Evolutionary conservation across 1,140 invertebrate genomes (phyloP).

Genomic region (Leptinotarsa defecta): DNA sequence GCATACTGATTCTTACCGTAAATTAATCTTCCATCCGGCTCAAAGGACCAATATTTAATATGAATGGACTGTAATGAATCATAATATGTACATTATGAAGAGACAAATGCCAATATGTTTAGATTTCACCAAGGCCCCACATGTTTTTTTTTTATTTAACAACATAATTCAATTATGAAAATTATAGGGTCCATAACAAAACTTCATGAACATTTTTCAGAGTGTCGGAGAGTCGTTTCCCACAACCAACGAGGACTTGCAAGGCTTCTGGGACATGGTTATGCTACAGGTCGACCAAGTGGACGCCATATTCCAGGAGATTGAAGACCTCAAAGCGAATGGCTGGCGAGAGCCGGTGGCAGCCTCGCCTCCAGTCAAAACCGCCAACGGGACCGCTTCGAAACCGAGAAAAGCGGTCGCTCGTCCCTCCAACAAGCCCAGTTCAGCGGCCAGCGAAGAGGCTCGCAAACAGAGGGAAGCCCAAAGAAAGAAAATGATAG

Average conservation of each 20-base stretch:
- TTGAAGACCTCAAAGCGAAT: slow-evolving; percentile 71
- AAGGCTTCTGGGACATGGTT: slow-evolving; percentile 98
- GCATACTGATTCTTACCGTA: too few species aligned
- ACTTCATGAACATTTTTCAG: slow-evolving; percentile 45
- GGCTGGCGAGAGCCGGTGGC: slow-evolving; percentile 64
- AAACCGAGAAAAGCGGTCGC: slow-evolving; percentile 42
- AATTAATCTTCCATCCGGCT: too few species aligned
- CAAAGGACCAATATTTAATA: too few species aligned
- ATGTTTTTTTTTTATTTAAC: too few species aligned
- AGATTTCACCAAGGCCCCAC: too few species aligned
- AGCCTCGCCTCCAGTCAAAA: slow-evolving; percentile 30
- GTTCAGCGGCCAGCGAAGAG: slow-evolving; percentile 59
- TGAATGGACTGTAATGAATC: too few species aligned
- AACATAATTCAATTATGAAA: too few species aligned
- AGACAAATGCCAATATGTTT: too few species aligned
- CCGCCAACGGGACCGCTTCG: slow-evolving; percentile 52
- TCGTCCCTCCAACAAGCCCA: slow-evolving; percentile 32
- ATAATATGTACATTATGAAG: too few species aligned
- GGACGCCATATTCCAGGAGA: slow-evolving; percentile 77
- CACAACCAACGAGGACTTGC: slow-evolving; percentile 85
- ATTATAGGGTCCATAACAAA: too few species aligned
- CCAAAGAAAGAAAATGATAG: slow-evolving; percentile 77
- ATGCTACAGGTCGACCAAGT: slow-evolving; percentile 85
- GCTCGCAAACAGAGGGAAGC: slow-evolving; percentile 72
- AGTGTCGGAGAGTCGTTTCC: slow-evolving; percentile 79